Percentiles rank a stretch among this genome's conserved stretches.
These are phyloP conservation scores for Drosophila maculinotata DNA, from an alignment of 2,888 invertebrate species.

Conservation along the genomic window DNA sequence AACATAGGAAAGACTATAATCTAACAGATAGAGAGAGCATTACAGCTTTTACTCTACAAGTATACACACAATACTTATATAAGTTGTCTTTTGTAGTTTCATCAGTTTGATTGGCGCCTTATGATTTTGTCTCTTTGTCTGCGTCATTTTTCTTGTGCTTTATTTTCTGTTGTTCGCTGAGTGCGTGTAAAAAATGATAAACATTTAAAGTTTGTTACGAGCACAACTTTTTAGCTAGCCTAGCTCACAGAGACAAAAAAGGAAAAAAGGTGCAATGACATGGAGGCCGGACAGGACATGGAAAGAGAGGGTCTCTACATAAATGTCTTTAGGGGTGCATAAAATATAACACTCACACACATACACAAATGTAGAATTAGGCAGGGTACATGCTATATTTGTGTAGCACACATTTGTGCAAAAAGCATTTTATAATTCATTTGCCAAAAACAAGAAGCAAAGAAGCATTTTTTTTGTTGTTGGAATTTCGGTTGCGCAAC, in stretches of 20 bases:
- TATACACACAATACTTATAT: too few species aligned
- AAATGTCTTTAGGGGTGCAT: constrained; percentile 45
- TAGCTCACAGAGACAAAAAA: constrained; percentile 9
- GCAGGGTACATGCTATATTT: constrained; percentile 43
- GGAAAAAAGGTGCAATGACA: constrained; percentile 54
- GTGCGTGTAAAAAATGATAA: constrained; percentile 59
- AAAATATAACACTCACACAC: constrained; percentile 44
- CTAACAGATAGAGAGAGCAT: too few species aligned
- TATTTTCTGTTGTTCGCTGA: neutral
- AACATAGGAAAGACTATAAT: too few species aligned
- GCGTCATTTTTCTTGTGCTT: constrained; percentile 7
- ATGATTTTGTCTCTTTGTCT: constrained; percentile 49
- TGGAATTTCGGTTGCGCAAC: constrained; percentile 40
- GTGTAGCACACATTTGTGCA: constrained; percentile 55
- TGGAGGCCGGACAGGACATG: constrained; percentile 19
- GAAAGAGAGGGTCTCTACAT: constrained; percentile 8
- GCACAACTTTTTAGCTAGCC: constrained; percentile 36
- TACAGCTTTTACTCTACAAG: too few species aligned
- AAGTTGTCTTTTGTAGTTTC: constrained; percentile 27
- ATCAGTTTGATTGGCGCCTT: constrained; percentile 50
- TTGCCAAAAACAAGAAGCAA: constrained; percentile 32
- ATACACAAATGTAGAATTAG: constrained; percentile 29
- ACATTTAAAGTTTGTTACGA: constrained; percentile 65
- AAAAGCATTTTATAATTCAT: constrained; percentile 63
- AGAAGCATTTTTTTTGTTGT: constrained; percentile 20